Conservation (phyloP, 2,797 vertebrate species). For the Carduelis carduelis region DNA sequence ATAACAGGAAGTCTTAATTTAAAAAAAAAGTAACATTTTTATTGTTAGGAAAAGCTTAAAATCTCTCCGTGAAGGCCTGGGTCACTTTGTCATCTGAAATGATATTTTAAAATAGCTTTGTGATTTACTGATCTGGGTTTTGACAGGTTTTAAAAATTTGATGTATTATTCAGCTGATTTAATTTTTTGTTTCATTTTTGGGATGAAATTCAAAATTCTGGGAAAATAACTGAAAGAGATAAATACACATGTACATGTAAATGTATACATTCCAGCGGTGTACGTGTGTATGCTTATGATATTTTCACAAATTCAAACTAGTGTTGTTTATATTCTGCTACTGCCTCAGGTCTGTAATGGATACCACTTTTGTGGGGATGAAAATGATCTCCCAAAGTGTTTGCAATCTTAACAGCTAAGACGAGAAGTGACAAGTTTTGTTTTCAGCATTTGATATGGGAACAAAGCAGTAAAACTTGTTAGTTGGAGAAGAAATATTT, state of each 20-base stretch:
- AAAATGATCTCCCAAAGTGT: neutral
- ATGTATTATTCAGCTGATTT: neutral
- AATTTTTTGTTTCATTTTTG: neutral
- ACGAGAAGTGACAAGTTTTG: neutral
- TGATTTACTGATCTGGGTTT: neutral
- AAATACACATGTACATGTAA: neutral
- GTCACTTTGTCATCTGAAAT: neutral
- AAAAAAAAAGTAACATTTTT: neutral
- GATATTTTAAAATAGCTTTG: neutral
- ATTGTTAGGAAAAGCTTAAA: neutral
- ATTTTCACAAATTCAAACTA: neutral
- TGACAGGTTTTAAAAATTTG: neutral
- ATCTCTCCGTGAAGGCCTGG: neutral
- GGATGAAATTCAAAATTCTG: neutral
- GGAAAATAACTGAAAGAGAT: neutral
- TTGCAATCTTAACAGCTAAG: neutral
- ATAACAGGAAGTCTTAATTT: neutral
- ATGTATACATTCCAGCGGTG: neutral
- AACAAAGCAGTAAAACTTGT: neutral
- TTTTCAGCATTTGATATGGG: neutral
- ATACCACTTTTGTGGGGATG: neutral
- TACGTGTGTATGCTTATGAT: neutral
- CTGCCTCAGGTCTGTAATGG: neutral
- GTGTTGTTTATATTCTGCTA: neutral
- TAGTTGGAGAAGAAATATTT: neutral